Conservation (phyloP, 2,888 invertebrate genomes). For the Romanomermis culicivorax region DNA sequence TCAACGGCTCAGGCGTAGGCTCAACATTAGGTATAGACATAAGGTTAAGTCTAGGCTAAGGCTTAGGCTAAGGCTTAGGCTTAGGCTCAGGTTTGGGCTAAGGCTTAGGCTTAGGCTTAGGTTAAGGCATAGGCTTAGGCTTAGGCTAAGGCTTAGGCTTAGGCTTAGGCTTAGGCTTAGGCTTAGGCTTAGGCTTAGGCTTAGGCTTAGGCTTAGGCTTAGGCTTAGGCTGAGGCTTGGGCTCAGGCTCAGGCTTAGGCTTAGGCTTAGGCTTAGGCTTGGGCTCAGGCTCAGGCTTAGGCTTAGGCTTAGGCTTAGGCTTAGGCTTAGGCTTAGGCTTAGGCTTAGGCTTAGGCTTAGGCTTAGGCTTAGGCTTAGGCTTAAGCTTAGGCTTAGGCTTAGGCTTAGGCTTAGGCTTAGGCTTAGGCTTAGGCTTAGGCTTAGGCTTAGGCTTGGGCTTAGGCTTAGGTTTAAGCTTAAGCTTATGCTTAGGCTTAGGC, state of each 20-base stretch:
- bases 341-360: not conserved
- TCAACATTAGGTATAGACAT: slow-evolving; percentile 11
- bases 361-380: not conserved
- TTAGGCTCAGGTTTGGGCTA: slow-evolving; percentile 13
- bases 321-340: not conserved
- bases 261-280: not conserved
- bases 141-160: slow-evolving; percentile 16
- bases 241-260: not conserved
- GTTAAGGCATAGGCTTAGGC: slow-evolving; percentile 15
- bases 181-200: too few species aligned
- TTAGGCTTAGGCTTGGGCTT: not conserved
- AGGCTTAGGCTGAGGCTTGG: too few species aligned
- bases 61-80: slow-evolving; percentile 13
- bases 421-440: not conserved
- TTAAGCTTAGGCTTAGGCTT: not conserved
- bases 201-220: too few species aligned
- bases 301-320: not conserved
- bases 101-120: too few species aligned
- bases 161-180: slow-evolving; percentile 14
- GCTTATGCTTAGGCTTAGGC: not conserved
- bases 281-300: not conserved
- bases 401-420: not conserved
- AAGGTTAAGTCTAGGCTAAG: slow-evolving; percentile 12
- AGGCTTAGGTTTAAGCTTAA: not conserved
- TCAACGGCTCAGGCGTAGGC: slow-evolving; percentile 9